Conservation (phyloP, 2,888 invertebrate genomes). For the Camptogramma bilineatum region DNA sequence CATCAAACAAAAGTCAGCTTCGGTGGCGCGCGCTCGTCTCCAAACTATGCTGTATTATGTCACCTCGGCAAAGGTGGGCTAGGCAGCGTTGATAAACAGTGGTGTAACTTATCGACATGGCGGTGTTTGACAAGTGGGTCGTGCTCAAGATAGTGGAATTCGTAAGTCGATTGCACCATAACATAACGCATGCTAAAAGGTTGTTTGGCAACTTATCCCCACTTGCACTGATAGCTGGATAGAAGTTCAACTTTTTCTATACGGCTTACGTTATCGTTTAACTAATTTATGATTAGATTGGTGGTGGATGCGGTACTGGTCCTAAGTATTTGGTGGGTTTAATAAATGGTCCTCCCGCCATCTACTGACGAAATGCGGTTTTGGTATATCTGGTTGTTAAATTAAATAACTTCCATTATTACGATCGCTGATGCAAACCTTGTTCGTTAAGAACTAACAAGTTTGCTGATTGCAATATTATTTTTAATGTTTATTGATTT, state of each 20-base stretch:
- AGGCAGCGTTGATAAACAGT: slow-evolving; percentile 49
- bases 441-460: slow-evolving; percentile 10
- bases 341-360: slow-evolving; percentile 9
- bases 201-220: slow-evolving; percentile 47
- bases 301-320: neutral
- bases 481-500: slow-evolving; percentile 17
- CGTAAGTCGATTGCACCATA: slow-evolving; percentile 67
- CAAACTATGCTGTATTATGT: slow-evolving; percentile 54
- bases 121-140: slow-evolving; percentile 84
- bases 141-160: slow-evolving; percentile 83
- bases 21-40: slow-evolving; percentile 69
- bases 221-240: slow-evolving; percentile 20
- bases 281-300: slow-evolving; percentile 4
- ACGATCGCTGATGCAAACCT: slow-evolving; percentile 6
- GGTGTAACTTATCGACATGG: slow-evolving; percentile 64
- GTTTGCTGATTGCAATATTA: slow-evolving; percentile 19
- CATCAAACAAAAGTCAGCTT: slow-evolving; percentile 69
- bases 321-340: slow-evolving; percentile 17
- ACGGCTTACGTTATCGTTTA: neutral
- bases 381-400: slow-evolving; percentile 4
- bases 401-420: slow-evolving; percentile 11
- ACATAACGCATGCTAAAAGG: slow-evolving; percentile 44
- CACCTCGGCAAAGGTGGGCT: slow-evolving; percentile 48
- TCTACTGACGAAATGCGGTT: slow-evolving; percentile 10
- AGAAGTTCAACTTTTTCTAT: neutral